These are phyloP conservation scores for Agrilus cyanescens DNA, from an alignment of 2,888 invertebrate genomes.

Conservation along the genomic window DNA sequence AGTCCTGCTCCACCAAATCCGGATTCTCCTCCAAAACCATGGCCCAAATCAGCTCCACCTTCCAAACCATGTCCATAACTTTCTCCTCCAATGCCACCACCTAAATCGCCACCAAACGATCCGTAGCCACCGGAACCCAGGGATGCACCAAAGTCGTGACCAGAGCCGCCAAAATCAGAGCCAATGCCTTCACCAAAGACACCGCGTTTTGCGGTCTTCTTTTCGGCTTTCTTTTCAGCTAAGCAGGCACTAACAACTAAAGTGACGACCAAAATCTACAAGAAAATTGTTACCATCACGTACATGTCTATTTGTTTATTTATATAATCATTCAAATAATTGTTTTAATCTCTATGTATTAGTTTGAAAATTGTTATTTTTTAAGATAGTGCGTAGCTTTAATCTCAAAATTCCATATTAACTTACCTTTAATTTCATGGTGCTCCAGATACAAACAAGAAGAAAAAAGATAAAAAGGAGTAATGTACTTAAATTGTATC, in stretches of 20 bases:
- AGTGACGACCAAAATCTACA: conserved; percentile 36
- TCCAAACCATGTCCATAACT: conserved; percentile 2
- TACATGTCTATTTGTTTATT: too few species aligned
- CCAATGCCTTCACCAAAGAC: conserved; percentile 33
- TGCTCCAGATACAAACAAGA: too few species aligned
- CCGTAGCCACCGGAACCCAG: conserved; percentile 6
- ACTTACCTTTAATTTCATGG: too few species aligned
- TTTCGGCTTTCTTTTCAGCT: conserved; percentile 25
- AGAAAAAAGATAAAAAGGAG: too few species aligned
- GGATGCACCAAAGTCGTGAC: conserved; percentile 18
- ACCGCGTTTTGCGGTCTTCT: conserved; percentile 37
- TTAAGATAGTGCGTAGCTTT: too few species aligned
- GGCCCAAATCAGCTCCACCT: too few species aligned
- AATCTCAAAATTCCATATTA: too few species aligned
- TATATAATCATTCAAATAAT: too few species aligned
- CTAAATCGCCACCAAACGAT: conserved; percentile 4
- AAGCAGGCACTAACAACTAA: conserved; percentile 33
- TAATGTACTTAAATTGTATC: too few species aligned
- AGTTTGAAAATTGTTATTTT: too few species aligned
- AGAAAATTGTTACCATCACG: conserved; percentile 4
- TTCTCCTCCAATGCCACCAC: conserved; percentile 6
- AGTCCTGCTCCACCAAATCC: conserved; percentile 8
- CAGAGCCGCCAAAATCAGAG: conserved; percentile 22
- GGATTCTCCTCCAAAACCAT: conserved; percentile 8
- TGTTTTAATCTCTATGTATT: too few species aligned